Conservation (phyloP, 2,113 vertebrate genomes). For the Brachypteracias leptosomus region DNA sequence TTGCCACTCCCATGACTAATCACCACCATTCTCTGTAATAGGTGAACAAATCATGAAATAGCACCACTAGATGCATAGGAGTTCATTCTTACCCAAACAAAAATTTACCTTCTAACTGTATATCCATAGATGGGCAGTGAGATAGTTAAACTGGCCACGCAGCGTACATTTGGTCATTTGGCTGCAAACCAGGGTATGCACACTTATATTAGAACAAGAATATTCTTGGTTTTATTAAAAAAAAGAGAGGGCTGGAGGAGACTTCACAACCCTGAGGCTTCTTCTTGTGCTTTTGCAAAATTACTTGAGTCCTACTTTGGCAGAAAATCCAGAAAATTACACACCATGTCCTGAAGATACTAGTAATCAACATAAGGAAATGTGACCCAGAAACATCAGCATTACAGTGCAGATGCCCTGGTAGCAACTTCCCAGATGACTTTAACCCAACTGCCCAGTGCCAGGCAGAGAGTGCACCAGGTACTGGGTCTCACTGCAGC, state of each 20-base stretch:
- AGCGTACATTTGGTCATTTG: not conserved
- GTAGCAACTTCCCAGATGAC: not conserved
- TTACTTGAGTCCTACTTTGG: not conserved
- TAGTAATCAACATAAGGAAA: not conserved
- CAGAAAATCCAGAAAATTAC: not conserved
- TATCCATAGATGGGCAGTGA: not conserved
- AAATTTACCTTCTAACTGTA: not conserved
- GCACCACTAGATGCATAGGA: not conserved
- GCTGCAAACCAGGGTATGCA: rapidly evolving
- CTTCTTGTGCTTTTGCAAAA: not conserved
- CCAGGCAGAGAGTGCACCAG: not conserved
- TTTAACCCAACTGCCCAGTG: not conserved
- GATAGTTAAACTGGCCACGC: not conserved
- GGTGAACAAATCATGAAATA: not conserved
- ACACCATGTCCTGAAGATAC: rapidly evolving
- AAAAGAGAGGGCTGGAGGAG: not conserved
- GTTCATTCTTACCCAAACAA: not conserved
- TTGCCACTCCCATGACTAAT: not conserved
- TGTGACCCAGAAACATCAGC: not conserved
- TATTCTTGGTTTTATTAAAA: not conserved
- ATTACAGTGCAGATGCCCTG: not conserved
- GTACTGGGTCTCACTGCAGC: rapidly evolving
- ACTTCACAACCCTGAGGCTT: not conserved
- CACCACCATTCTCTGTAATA: not conserved
- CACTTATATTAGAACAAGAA: not conserved